phyloP scores from a whole-genome alignment of 2,797 vertebrate species.

The Halcyon smyrnensis region DNA sequence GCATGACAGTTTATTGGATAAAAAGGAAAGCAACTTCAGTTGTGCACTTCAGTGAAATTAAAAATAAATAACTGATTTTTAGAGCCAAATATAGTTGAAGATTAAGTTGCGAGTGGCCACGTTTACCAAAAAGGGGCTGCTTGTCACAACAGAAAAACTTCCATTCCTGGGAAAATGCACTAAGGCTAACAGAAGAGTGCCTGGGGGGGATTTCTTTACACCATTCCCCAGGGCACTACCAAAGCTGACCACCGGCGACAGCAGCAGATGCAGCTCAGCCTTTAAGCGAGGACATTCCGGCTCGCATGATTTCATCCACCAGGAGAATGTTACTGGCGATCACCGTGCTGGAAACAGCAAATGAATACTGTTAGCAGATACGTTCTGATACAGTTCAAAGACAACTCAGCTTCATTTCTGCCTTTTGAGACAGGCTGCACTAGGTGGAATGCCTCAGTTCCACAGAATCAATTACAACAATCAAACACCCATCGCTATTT shows the following conservation, averaged over 20 bases:
- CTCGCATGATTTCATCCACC: conserved; percentile 98
- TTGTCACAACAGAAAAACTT: neutral
- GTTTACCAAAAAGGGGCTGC: conserved; percentile 4
- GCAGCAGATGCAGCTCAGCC: conserved; percentile 80
- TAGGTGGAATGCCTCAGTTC: fast-evolving
- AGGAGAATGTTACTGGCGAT: conserved; percentile 97
- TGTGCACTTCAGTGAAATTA: conserved; percentile 83
- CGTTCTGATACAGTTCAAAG: neutral
- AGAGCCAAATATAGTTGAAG: conserved; percentile 51
- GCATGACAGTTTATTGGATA: conserved; percentile 81
- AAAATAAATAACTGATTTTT: conserved; percentile 76
- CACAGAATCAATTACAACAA: fast-evolving
- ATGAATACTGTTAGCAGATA: neutral
- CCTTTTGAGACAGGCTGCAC: neutral
- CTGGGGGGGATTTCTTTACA: neutral
- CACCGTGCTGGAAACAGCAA: conserved; percentile 84
- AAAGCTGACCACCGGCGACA: neutral
- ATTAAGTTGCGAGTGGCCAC: conserved; percentile 20
- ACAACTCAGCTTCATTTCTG: neutral
- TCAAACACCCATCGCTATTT: fast-evolving
- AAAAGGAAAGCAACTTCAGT: conserved; percentile 76
- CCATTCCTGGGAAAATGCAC: conserved; percentile 35
- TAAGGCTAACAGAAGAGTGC: neutral
- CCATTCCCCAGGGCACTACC: neutral
- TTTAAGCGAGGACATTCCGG: conserved; percentile 97